Evolutionary conservation across 2,113 vertebrate species (phyloP).

Genomic region (Daphoenositta chrysoptera): DNA sequence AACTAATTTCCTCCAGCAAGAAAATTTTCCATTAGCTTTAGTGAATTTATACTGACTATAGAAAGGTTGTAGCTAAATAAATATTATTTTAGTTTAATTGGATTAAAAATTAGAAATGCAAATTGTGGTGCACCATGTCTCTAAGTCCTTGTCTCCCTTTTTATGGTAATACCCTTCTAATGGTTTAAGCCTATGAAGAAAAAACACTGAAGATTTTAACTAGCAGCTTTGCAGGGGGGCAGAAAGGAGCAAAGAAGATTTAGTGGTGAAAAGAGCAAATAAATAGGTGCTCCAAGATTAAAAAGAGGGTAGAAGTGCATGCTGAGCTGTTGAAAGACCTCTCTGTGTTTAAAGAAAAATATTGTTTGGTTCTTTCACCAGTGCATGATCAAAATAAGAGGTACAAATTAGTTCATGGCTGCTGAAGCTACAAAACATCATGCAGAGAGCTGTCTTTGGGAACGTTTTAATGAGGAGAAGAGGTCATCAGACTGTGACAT

Average conservation of each 20-base stretch:
- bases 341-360: slow-evolving; percentile 86
- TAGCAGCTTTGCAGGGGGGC: slow-evolving; percentile 80
- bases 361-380: slow-evolving; percentile 87
- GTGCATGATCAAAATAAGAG: slow-evolving; percentile 93
- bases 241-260: slow-evolving; percentile 87
- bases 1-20: slow-evolving; percentile 57
- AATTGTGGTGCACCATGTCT: slow-evolving; percentile 67
- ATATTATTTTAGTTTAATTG: slow-evolving; percentile 79
- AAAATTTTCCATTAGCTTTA: slow-evolving; percentile 58
- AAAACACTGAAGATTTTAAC: slow-evolving; percentile 82
- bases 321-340: slow-evolving; percentile 85
- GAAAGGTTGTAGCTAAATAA: slow-evolving; percentile 70
- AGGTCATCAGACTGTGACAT: slow-evolving; percentile 92
- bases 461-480: slow-evolving; percentile 97
- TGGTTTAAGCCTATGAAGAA: slow-evolving; percentile 82
- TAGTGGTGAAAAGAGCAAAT: slow-evolving; percentile 94
- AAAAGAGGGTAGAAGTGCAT: slow-evolving; percentile 87
- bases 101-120: slow-evolving; percentile 82
- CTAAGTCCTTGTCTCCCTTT: slow-evolving; percentile 73
- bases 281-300: slow-evolving; percentile 95
- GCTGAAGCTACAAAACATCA: slow-evolving; percentile 88
- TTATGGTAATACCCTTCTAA: slow-evolving; percentile 82
- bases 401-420: slow-evolving; percentile 88
- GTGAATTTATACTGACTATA: slow-evolving; percentile 50
- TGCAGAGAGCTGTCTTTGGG: slow-evolving; percentile 91